phyloP scores from a whole-genome alignment of 2,888 invertebrate genomes.

The Suillia variegata region DNA sequence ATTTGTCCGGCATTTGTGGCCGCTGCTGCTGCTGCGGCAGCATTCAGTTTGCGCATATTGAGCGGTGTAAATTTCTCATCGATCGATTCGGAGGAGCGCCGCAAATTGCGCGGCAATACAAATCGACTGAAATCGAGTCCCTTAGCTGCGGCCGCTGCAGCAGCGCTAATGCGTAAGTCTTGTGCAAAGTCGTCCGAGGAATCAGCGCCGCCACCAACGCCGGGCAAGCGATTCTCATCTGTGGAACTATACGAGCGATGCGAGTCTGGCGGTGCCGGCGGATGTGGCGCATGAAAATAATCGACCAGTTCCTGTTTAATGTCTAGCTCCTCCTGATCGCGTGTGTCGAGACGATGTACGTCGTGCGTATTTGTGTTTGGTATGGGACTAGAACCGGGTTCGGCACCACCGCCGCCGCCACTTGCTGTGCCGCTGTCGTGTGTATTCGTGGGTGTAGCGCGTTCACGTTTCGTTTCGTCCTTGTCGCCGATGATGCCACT shows the following conservation, averaged over 20 bases:
- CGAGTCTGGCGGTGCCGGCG: constrained; percentile 52
- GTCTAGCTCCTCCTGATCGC: constrained; percentile 46
- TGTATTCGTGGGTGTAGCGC: constrained; percentile 38
- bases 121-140: constrained; percentile 49
- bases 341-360: constrained; percentile 40
- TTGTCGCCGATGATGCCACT: constrained; percentile 39
- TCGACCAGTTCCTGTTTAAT: constrained; percentile 57
- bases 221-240: constrained; percentile 47
- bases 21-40: constrained; percentile 29
- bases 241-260: constrained; percentile 57
- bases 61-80: constrained; percentile 43
- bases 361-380: constrained; percentile 51
- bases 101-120: constrained; percentile 44
- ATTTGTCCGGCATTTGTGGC: constrained; percentile 44
- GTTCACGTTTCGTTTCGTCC: constrained; percentile 45
- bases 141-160: constrained; percentile 41
- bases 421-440: constrained; percentile 8
- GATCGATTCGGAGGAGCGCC: constrained; percentile 38
- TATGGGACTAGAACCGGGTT: constrained; percentile 52
- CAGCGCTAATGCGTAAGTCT: constrained; percentile 54
- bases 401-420: constrained; percentile 17
- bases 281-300: constrained; percentile 49
- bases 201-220: constrained; percentile 3
- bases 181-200: constrained; percentile 53
- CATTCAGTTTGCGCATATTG: constrained; percentile 50